These are phyloP conservation scores for Sinelater perroti DNA, from an alignment of 2,888 invertebrate species.

Conservation along the genomic window DNA sequence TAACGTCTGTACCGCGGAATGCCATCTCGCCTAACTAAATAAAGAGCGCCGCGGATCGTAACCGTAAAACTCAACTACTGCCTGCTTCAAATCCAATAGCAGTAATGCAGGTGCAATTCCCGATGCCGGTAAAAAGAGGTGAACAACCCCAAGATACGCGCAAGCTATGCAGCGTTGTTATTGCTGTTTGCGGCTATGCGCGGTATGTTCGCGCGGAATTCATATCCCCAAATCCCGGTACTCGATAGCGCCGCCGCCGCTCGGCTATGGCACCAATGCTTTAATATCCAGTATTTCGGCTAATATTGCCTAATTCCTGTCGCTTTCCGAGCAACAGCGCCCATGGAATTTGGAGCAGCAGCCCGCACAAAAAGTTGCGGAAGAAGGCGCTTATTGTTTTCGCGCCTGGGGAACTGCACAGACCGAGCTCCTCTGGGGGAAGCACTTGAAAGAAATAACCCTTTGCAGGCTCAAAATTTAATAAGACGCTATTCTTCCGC, in stretches of 20 bases:
- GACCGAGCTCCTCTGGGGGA: too few relatives aligned
- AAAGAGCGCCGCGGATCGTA: constrained; percentile 8
- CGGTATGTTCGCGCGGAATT: constrained; percentile 15
- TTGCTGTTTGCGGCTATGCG: constrained; percentile 14
- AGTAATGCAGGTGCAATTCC: constrained; percentile 14
- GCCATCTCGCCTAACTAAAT: constrained; percentile 3
- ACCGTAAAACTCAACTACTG: constrained; percentile 6
- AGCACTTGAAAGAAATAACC: too few relatives aligned
- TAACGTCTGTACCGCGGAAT: background rate
- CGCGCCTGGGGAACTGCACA: background rate
- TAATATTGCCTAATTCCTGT: background rate
- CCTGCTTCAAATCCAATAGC: constrained; percentile 5
- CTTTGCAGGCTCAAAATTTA: too few relatives aligned
- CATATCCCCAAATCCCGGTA: background rate
- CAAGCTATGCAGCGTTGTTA: constrained; percentile 26
- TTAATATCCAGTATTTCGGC: constrained; percentile 4
- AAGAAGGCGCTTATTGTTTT: background rate
- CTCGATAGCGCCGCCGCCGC: constrained; percentile 1
- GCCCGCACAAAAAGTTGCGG: background rate
- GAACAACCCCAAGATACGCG: constrained; percentile 17
- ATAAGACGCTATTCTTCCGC: too few relatives aligned
- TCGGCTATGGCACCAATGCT: background rate
- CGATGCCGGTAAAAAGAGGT: constrained; percentile 13
- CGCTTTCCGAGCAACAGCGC: background rate
- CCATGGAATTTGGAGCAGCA: background rate